Base-by-base conservation (phyloP, 1,140 invertebrate species). In the Drosophila santomea region DNA sequence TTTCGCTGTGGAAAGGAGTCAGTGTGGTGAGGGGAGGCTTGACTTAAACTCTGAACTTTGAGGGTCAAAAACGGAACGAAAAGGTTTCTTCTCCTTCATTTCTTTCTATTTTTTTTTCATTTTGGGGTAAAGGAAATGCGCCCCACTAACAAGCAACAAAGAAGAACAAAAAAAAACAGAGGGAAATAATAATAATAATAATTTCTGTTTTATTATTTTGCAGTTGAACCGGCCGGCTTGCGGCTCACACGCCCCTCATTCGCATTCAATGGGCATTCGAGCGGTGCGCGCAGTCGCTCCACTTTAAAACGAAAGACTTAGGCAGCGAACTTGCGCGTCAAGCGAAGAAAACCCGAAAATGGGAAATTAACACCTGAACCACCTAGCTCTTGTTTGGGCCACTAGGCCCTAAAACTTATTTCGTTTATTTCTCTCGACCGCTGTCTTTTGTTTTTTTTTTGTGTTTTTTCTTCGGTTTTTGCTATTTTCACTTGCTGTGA, bases 401-500 rank as follows among this genome's bases (percentile, higher is more conserved):
- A 28, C 63, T 67, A 68, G 64, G 64, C 64, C 64, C 64, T 68
- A 38, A 58, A 72, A 71, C 66, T 56, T 71, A 71, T 72, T 72
- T 48, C 68, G 58, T 74, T 74, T 73, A 62, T 41, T 41, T 59
- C 39, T 45, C 68, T 64, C 79, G 52, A 78, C 69, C 69, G 45
- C 45, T 66, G 43, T n/a, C 36, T 44, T 36, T 17, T 39, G 38
- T 57, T 44, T 25, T 32, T 32, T 50, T 44, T 17, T 45, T 1
- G 32, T 48, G 17, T 54, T 8, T 47, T 15, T 48, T 45, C 25
- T 41, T 44, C 7, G 58, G 20, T 38, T 72, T 60, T 84, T 60
- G 72, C 84, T 89, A 89, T 89, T 88, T 88, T 88, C 83, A 88
- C 83, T 88, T 89, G 83, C 83, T 86, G 66, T 66, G 62, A 78